Conservation (phyloP, 2,888 invertebrate genomes). For the Coremacera marginata region DNA sequence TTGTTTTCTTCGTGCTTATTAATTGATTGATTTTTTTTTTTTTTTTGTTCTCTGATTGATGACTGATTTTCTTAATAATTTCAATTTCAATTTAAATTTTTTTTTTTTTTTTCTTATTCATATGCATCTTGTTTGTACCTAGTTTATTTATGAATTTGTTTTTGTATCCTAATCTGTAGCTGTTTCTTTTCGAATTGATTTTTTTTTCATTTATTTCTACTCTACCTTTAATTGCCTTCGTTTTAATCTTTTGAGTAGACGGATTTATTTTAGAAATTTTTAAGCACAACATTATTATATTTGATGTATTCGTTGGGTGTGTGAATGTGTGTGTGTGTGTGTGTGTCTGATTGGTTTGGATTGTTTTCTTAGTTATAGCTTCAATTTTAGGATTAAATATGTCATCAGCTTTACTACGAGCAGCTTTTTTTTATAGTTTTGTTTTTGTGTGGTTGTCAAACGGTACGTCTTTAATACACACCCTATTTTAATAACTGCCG, state of each 20-base stretch:
- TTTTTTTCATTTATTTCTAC: neutral
- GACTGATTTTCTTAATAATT: neutral
- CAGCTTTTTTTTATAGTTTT: slow-evolving; percentile 3
- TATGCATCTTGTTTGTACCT: neutral
- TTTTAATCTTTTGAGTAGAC: slow-evolving; percentile 21
- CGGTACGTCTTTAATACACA: neutral
- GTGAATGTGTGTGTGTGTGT: slow-evolving; percentile 32
- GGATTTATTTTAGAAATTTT: neutral
- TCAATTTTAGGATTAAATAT: slow-evolving; percentile 45
- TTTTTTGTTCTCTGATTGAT: neutral
- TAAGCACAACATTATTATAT: neutral
- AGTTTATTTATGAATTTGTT: neutral
- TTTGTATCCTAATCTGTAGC: neutral
- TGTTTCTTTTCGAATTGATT: neutral
- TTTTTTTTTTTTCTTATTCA: neutral
- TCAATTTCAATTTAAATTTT: neutral
- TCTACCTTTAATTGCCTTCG: slow-evolving; percentile 17
- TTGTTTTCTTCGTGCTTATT: neutral
- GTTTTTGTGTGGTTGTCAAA: neutral
- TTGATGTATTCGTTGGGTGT: neutral
- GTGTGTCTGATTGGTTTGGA: slow-evolving; percentile 5
- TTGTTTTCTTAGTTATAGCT: slow-evolving; percentile 23
- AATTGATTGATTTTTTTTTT: slow-evolving; percentile 11
- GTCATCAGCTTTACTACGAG: slow-evolving; percentile 37
- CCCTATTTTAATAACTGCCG: neutral